These are phyloP conservation scores for Pterocles burchelli DNA, from an alignment of 2,113 vertebrate species.

Conservation along the genomic window DNA sequence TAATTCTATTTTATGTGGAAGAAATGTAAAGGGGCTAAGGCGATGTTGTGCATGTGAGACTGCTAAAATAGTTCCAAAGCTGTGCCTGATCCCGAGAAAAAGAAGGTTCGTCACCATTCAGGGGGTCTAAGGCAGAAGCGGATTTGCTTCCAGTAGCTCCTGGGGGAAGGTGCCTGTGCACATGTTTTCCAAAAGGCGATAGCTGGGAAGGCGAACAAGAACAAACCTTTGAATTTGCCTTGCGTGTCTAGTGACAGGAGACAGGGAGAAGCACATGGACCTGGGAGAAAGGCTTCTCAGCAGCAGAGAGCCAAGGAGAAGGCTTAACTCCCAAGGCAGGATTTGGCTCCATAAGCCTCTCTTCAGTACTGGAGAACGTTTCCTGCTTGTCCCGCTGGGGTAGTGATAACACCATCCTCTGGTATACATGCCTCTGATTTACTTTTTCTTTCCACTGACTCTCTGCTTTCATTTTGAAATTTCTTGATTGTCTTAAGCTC, in stretches of 20 bases:
- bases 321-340: neutral
- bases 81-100: neutral
- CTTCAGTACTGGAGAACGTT: neutral
- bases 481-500: slow-evolving; percentile 9
- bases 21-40: neutral
- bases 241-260: neutral
- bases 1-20: neutral
- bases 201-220: neutral
- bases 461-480: neutral
- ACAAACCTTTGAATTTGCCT: neutral
- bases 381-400: neutral
- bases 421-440: neutral
- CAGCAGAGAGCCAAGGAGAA: neutral
- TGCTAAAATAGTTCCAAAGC: neutral
- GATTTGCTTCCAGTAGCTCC: neutral
- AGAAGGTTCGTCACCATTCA: rapidly evolving
- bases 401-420: neutral
- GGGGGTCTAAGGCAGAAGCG: neutral
- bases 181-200: neutral
- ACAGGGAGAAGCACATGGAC: neutral
- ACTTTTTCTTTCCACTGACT: neutral
- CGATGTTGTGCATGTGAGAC: neutral
- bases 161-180: rapidly evolving
- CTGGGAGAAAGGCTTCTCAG: neutral
- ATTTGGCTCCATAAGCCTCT: neutral